Percentiles rank a stretch among this genome's conserved stretches.
Evolutionary conservation across 2,113 vertebrate species (phyloP).

Genomic region (Mesitornis unicolor): DNA sequence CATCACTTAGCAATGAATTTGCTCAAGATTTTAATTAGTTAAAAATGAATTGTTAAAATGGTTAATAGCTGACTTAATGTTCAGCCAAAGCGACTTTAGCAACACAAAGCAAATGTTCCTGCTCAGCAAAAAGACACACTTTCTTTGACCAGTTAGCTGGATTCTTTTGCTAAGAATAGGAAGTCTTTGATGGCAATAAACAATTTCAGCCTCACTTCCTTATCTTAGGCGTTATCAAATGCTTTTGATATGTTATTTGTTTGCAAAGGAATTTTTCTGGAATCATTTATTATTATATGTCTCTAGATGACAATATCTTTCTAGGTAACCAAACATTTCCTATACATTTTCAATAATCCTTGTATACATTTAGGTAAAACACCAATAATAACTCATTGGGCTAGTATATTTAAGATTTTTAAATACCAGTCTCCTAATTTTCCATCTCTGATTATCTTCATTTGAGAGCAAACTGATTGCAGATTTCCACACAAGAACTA

Average conservation of each 20-base stretch:
- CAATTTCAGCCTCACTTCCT: not conserved
- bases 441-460: not conserved
- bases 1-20: not conserved
- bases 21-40: not conserved
- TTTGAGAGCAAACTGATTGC: not conserved
- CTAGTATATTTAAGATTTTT: not conserved
- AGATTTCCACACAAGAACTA: not conserved
- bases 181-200: not conserved
- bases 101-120: not conserved
- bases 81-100: not conserved
- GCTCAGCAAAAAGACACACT: not conserved
- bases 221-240: not conserved
- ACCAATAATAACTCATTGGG: not conserved
- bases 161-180: not conserved
- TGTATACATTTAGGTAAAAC: not conserved
- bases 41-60: not conserved
- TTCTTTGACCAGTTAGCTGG: not conserved
- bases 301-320: not conserved
- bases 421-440: not conserved
- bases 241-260: not conserved
- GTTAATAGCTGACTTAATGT: not conserved
- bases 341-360: not conserved
- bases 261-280: not conserved
- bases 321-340: not conserved
- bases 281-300: fast-evolving